Conservation (phyloP, 1,140 invertebrate genomes). For the Pseudoatta argentina region DNA sequence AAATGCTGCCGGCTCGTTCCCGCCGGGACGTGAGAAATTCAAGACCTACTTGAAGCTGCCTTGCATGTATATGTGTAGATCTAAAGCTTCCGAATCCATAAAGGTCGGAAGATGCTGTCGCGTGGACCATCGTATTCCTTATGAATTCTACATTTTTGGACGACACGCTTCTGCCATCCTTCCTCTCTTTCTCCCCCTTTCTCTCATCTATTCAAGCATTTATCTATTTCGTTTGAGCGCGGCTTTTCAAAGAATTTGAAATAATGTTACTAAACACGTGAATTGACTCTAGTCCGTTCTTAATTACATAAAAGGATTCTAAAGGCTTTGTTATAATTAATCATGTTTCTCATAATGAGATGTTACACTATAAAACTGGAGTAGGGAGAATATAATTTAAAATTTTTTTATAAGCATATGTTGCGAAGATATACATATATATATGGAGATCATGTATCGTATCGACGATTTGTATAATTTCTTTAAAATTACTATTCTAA, state of each 20-base stretch:
- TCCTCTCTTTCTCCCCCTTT: background rate
- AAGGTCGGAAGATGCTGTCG: conserved; percentile 4
- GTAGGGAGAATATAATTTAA: background rate
- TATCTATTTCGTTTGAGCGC: conserved; percentile 40
- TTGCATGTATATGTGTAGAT: conserved; percentile 46
- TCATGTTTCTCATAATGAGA: background rate
- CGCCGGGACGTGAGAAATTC: conserved; percentile 68
- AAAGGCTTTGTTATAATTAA: conserved; percentile 17
- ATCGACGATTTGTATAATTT: conserved; percentile 3
- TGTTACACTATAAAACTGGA: background rate
- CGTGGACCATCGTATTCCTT: conserved; percentile 43
- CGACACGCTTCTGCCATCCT: background rate
- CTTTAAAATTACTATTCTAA: background rate
- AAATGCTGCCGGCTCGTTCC: conserved; percentile 60
- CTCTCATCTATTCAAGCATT: background rate
- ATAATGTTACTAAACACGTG: conserved; percentile 42
- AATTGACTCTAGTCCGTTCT: background rate
- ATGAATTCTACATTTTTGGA: conserved; percentile 48
- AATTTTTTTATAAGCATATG: background rate
- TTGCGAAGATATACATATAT: background rate
- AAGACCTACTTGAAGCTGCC: conserved; percentile 34
- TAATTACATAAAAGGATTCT: conserved; percentile 45
- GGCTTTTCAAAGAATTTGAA: conserved; percentile 46
- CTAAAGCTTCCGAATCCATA: conserved; percentile 42
- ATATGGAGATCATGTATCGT: background rate